A percentile compares a stretch with the other conserved stretches of the same genome.
These are phyloP conservation scores for Caenorhabditis afra DNA, from an alignment of 2,888 invertebrate species.

Conservation along the genomic window DNA sequence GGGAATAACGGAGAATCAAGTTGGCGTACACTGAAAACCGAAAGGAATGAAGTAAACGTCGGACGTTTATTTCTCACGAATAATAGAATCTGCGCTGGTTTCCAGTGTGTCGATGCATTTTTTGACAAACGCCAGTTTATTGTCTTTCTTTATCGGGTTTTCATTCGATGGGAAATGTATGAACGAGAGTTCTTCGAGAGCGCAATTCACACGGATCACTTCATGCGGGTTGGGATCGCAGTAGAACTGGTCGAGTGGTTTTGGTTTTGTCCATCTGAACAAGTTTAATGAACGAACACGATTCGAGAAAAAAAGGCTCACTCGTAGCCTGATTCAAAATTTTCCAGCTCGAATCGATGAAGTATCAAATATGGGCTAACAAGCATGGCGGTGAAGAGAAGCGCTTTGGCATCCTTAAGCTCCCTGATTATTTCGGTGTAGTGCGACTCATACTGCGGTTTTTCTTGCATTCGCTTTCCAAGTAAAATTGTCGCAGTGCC, in stretches of 20 bases:
- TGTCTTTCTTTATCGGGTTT: not conserved
- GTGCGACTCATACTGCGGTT: not conserved
- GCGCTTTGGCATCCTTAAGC: not conserved
- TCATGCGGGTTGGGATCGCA: not conserved
- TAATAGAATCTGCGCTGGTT: not conserved
- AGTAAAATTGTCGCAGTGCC: not conserved
- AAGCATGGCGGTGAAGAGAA: not conserved
- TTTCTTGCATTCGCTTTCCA: not conserved
- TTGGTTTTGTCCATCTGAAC: slow-evolving; percentile 12
- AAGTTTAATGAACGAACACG: not conserved
- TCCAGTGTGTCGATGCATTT: not conserved
- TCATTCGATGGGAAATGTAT: not conserved
- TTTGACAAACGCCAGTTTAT: not conserved
- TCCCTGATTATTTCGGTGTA: not conserved
- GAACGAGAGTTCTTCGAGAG: not conserved
- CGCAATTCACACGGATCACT: not conserved
- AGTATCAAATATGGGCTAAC: not conserved
- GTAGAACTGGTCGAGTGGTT: not conserved
- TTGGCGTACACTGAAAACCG: not conserved
- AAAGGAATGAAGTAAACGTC: not conserved
- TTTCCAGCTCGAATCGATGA: not conserved
- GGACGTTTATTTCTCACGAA: not conserved
- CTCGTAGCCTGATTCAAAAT: slow-evolving; percentile 10
- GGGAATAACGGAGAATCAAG: not conserved
- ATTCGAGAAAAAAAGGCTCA: not conserved